Conservation (phyloP, 37 sponge, comb jelly and placozoan genomes). For the Eunapius fragilis region DNA sequence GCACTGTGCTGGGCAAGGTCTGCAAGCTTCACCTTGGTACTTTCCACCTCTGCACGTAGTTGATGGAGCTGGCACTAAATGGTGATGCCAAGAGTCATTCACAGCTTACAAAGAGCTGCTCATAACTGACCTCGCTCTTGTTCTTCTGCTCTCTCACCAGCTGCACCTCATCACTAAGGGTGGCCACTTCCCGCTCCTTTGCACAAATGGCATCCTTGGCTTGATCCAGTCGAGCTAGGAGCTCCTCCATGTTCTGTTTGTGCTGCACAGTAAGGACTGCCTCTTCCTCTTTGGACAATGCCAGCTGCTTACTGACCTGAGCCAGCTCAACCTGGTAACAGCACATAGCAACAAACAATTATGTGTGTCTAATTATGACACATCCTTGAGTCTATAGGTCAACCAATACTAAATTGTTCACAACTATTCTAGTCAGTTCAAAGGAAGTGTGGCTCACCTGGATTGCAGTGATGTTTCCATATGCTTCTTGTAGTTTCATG, state of each 20-base stretch:
- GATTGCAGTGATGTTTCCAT: background rate
- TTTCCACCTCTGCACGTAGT: background rate
- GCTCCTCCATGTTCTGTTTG: background rate
- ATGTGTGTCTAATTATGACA: no score
- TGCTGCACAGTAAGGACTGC: background rate
- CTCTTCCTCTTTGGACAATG: background rate
- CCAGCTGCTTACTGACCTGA: background rate
- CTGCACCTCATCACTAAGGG: background rate
- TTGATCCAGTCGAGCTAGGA: background rate
- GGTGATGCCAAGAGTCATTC: background rate
- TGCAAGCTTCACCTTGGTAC: background rate
- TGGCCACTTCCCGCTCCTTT: background rate
- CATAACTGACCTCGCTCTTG: background rate
- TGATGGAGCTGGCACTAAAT: background rate
- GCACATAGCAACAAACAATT: no score
- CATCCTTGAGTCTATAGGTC: no score
- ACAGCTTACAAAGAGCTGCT: background rate
- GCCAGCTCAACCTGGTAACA: background rate
- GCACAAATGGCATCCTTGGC: background rate
- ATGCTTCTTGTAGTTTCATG: background rate
- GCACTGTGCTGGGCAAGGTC: background rate
- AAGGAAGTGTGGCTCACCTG: background rate
- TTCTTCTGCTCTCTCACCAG: background rate
- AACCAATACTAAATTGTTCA: background rate
- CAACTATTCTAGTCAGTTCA: background rate